phyloP scores from a whole-genome alignment of 2,113 vertebrate species.

The Sarotherodon lohbergeri region DNA sequence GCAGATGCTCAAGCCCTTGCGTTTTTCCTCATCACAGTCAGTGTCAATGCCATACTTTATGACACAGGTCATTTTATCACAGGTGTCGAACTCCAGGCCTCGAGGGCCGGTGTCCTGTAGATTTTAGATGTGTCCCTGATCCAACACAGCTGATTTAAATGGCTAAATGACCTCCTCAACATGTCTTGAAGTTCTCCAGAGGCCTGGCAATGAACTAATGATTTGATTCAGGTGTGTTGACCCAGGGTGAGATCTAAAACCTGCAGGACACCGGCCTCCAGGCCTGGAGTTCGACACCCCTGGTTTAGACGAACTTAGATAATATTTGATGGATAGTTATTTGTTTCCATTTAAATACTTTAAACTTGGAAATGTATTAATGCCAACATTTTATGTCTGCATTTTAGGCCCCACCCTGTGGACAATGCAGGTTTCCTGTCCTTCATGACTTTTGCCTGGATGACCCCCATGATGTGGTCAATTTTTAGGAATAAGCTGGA shows the following conservation, averaged over 20 bases:
- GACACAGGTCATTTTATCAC: no score
- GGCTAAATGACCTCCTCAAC: no score
- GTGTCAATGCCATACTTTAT: neutral
- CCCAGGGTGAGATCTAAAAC: no score
- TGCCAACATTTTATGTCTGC: neutral
- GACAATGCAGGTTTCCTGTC: conserved; percentile 76
- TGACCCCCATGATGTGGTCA: conserved; percentile 72
- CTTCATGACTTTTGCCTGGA: conserved; percentile 71
- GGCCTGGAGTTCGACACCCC: no score
- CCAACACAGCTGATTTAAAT: no score
- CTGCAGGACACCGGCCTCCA: no score
- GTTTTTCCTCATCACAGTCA: conserved; percentile 40
- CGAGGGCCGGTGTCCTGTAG: no score
- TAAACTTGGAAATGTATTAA: neutral
- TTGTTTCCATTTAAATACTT: neutral
- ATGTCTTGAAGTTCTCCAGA: no score
- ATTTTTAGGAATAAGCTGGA: conserved; percentile 67
- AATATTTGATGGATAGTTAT: neutral
- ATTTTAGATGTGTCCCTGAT: no score
- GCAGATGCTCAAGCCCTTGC: conserved; percentile 59
- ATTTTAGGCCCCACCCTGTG: conserved; percentile 62
- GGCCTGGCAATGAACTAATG: no score
- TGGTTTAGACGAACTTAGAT: neutral
- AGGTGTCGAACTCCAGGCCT: no score
- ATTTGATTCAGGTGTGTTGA: no score